These are phyloP conservation scores for Ennomos quercinarius DNA, from an alignment of 2,888 invertebrate genomes.

Conservation along the genomic window DNA sequence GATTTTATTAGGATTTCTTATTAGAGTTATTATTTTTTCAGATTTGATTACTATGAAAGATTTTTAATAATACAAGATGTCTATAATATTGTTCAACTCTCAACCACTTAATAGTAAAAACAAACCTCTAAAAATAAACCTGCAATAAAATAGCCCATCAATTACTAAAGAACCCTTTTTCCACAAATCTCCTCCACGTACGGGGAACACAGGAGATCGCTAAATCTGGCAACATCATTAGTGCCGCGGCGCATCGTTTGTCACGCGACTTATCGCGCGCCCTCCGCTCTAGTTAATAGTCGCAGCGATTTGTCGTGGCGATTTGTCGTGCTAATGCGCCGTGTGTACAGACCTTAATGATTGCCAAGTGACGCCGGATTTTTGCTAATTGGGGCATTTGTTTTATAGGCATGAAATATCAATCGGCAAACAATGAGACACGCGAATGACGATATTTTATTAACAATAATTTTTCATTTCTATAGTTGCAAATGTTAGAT, in stretches of 20 bases:
- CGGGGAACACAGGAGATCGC: constrained; percentile 34
- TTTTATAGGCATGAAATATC: constrained; percentile 24
- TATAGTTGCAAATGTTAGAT: too few species aligned
- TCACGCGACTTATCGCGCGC: constrained; percentile 67
- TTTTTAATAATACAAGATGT: too few species aligned
- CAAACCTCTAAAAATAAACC: constrained; percentile 8
- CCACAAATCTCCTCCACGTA: constrained; percentile 25
- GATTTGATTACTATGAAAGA: too few species aligned
- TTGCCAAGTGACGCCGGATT: constrained; percentile 27
- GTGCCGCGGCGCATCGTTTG: constrained; percentile 58
- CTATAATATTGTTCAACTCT: too few species aligned
- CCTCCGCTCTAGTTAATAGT: constrained; percentile 59
- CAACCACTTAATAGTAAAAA: neutral
- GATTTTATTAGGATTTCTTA: too few species aligned
- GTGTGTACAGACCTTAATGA: constrained; percentile 47
- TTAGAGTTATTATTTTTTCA: too few species aligned
- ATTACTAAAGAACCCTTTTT: constrained; percentile 33
- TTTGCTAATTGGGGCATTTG: constrained; percentile 37
- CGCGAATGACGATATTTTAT: constrained; percentile 9
- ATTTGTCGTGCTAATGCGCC: constrained; percentile 56
- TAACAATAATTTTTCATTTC: too few species aligned
- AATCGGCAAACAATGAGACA: constrained; percentile 19
- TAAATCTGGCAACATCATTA: constrained; percentile 61
- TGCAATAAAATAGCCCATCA: neutral
- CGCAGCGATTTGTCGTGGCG: constrained; percentile 59